Evolutionary conservation across 92 coral and sea anemone species (phyloP).

Genomic region (Montipora capitata): DNA sequence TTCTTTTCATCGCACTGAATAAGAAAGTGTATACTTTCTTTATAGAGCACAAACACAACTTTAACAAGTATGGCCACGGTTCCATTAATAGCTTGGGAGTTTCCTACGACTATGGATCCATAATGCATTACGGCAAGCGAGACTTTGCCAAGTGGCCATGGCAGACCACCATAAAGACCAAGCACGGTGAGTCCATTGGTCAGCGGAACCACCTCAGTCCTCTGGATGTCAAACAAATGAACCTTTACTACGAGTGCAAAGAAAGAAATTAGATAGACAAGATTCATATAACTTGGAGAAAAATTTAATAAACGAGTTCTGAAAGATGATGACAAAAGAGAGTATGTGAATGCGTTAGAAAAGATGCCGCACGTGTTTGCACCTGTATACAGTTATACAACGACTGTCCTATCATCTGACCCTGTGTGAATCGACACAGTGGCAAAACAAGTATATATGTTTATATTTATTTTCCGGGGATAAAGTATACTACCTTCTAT

Average conservation of each 20-base stretch:
- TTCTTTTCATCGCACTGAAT: too few species aligned
- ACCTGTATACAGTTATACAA: too few species aligned
- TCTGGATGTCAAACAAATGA: constrained; percentile 91
- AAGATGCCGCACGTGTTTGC: too few species aligned
- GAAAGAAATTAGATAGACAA: neutral
- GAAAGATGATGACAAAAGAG: too few species aligned
- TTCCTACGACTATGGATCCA: constrained; percentile 94
- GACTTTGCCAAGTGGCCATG: constrained; percentile 93
- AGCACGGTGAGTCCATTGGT: constrained; percentile 91
- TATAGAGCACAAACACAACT: constrained; percentile 82
- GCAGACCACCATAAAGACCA: constrained; percentile 89
- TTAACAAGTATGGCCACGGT: constrained; percentile 88
- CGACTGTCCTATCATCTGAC: too few species aligned
- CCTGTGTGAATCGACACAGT: too few species aligned
- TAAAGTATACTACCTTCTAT: too few species aligned
- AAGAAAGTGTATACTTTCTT: too few species aligned
- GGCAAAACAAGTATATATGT: too few species aligned
- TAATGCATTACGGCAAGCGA: constrained; percentile 94
- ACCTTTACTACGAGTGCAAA: constrained; percentile 85
- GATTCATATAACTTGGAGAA: neutral
- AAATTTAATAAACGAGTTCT: neutral
- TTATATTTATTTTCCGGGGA: too few species aligned
- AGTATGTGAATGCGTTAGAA: too few species aligned
- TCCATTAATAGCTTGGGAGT: constrained; percentile 88
- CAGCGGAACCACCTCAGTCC: constrained; percentile 92